Percentiles rank a stretch among this genome's conserved stretches.
These are phyloP conservation scores for Hoplodrina blanda DNA, from an alignment of 2,888 invertebrate genomes.

Conservation along the genomic window DNA sequence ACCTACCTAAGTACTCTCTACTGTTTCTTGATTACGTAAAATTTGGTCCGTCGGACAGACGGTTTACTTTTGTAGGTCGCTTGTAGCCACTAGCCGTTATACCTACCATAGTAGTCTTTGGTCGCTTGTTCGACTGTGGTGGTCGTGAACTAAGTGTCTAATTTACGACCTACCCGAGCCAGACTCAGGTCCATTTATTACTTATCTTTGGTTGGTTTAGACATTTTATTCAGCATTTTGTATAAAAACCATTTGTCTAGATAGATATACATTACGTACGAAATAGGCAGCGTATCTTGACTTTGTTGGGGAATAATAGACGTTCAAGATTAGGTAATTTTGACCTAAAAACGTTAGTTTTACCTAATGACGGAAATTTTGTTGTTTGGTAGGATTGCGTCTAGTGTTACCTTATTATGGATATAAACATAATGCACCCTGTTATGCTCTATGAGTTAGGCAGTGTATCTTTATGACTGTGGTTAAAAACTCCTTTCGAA, in stretches of 20 bases:
- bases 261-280: neutral
- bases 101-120: too few relatives aligned
- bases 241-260: conserved; percentile 2
- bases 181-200: conserved; percentile 29
- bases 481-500: too few relatives aligned
- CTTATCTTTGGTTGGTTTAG: conserved; percentile 20
- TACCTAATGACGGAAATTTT: too few relatives aligned
- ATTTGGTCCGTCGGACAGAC: neutral
- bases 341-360: neutral
- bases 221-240: conserved; percentile 11
- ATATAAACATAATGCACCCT: too few relatives aligned
- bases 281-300: neutral
- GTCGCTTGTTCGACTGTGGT: conserved; percentile 2
- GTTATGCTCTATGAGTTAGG: too few relatives aligned
- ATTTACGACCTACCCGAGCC: conserved; percentile 23
- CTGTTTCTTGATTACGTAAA: conserved; percentile 3
- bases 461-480: too few relatives aligned
- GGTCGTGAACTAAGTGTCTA: conserved; percentile 4
- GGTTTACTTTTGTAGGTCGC: neutral
- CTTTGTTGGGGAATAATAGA: neutral
- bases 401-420: too few relatives aligned
- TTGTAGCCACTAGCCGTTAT: neutral
- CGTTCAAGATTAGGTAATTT: neutral
- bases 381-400: too few relatives aligned
- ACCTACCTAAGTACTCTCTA: neutral